Evolutionary conservation across 2,113 vertebrate genomes (phyloP).

Genomic region (Misgurnus mizolepis): DNA sequence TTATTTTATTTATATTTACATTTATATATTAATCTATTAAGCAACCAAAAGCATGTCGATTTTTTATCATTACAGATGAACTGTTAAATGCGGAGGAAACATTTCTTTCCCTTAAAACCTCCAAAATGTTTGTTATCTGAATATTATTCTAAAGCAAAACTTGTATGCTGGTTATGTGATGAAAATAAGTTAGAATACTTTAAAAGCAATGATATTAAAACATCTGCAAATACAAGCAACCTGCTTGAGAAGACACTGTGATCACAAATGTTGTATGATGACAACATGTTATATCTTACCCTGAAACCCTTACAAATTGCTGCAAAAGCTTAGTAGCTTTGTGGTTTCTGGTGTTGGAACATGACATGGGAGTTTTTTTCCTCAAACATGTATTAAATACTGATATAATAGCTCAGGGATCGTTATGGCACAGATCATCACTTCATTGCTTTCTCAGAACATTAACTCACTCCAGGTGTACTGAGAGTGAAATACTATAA

Average conservation of each 20-base stretch:
- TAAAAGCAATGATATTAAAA: not conserved
- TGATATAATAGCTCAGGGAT: slow-evolving; percentile 23
- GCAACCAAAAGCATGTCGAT: not conserved
- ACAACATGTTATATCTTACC: not conserved
- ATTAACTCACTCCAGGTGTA: not conserved
- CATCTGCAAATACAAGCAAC: not conserved
- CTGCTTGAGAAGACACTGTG: not conserved
- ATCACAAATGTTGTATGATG: not conserved
- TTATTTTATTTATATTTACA: no score
- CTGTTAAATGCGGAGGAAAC: not conserved
- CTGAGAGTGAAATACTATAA: not conserved
- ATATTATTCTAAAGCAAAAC: no score
- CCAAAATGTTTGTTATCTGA: no score
- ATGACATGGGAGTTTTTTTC: not conserved
- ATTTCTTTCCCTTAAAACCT: no score
- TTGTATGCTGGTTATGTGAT: not conserved
- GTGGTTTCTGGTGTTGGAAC: slow-evolving; percentile 10
- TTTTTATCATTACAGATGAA: not conserved
- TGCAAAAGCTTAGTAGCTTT: slow-evolving; percentile 7
- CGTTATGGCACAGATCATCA: slow-evolving; percentile 3
- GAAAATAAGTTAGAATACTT: no score
- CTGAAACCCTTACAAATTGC: not conserved
- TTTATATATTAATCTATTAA: no score
- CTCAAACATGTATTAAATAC: slow-evolving; percentile 27
- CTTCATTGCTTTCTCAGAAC: slow-evolving; percentile 1